Base-by-base conservation (phyloP, 92 coral and sea anemone genomes). In the Parazoanthus darwini region DNA sequence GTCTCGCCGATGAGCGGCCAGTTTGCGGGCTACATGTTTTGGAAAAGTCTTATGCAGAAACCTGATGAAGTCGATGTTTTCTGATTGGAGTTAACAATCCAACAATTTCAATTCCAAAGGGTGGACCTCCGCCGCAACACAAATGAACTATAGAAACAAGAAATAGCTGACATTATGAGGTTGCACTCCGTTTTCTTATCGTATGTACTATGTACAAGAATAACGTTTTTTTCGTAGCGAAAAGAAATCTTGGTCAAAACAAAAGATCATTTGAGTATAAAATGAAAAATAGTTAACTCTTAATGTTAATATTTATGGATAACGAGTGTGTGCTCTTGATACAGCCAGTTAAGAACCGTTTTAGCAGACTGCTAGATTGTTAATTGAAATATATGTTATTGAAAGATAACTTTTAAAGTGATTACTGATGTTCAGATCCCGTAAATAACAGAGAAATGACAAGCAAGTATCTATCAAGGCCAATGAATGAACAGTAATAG, bases 1-100 rank as follows among this genome's bases (percentile, higher is more conserved):
- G 88, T 83, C 6, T 91, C 94, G 3, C 94, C 94, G 0, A n/a
- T 91, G 88, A 82, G 92, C 71, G 82, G 94, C 48, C 94, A 91
- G 74, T 63, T 91, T 6, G 88, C 94, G 9, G 94, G 94, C 16
- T 38, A 85, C 37, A 81, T 67, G 50, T 91, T 88, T 46, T 91
- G 94, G 94, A 91, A 80, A 59, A 25, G 42, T 33, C 87, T 83
- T 16, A 67, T 83, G 78, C 65, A 68, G 23, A 70, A 83, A 83
- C 87, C 87, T 4, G 87, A 83, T 26, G 78, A 68, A 72, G 36
- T 83, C 42, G 87, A 83, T 44, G 87, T 83, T 37, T 83, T 83
- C 16, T 83, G 43, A 83, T 25, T 74, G 8, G 46, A 15, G 14
- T 6, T 33, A 13, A 0, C 22, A 46, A 46, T 46, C 0, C 8